Conservation (phyloP, 2,888 invertebrate genomes). For the Drosophila merina region DNA sequence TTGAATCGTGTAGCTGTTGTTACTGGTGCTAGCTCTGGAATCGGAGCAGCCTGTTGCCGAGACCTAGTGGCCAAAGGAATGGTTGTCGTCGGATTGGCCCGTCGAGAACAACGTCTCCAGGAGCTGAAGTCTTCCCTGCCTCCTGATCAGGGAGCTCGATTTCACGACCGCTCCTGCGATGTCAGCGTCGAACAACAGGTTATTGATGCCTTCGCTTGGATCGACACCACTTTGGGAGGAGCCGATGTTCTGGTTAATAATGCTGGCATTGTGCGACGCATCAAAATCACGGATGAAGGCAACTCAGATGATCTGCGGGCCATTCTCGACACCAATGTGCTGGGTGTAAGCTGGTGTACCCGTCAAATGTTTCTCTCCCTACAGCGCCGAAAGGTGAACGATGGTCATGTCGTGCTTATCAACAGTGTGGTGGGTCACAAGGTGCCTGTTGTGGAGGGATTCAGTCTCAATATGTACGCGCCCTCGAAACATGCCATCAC, state of each 20-base stretch:
- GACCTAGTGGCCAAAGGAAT: slow-evolving; percentile 62
- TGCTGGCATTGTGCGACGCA: slow-evolving; percentile 80
- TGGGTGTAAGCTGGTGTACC: slow-evolving; percentile 84
- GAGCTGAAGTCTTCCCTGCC: slow-evolving; percentile 56
- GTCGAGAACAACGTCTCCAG: slow-evolving; percentile 83
- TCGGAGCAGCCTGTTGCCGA: slow-evolving; percentile 61
- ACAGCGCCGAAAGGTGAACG: slow-evolving; percentile 79
- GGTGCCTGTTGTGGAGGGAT: slow-evolving; percentile 61
- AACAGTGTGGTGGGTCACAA: slow-evolving; percentile 81
- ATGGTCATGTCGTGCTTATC: slow-evolving; percentile 85
- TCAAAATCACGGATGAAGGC: slow-evolving; percentile 48
- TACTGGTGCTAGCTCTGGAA: slow-evolving; percentile 71
- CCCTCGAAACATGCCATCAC: slow-evolving; percentile 78
- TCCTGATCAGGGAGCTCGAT: slow-evolving; percentile 54
- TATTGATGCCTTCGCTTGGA: slow-evolving; percentile 84
- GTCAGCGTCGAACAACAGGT: slow-evolving; percentile 85
- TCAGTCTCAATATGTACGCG: slow-evolving; percentile 74
- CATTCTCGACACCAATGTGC: slow-evolving; percentile 84
- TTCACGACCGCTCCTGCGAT: slow-evolving; percentile 85
- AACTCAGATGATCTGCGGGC: slow-evolving; percentile 68
- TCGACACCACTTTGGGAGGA: slow-evolving; percentile 85
- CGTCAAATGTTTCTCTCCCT: slow-evolving; percentile 84
- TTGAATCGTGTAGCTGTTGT: slow-evolving; percentile 67
- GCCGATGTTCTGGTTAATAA: slow-evolving; percentile 86
- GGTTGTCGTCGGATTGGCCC: slow-evolving; percentile 84